These are phyloP conservation scores for Hippocampus mohnikei DNA, from an alignment of 2,113 vertebrate genomes.

Conservation along the genomic window DNA sequence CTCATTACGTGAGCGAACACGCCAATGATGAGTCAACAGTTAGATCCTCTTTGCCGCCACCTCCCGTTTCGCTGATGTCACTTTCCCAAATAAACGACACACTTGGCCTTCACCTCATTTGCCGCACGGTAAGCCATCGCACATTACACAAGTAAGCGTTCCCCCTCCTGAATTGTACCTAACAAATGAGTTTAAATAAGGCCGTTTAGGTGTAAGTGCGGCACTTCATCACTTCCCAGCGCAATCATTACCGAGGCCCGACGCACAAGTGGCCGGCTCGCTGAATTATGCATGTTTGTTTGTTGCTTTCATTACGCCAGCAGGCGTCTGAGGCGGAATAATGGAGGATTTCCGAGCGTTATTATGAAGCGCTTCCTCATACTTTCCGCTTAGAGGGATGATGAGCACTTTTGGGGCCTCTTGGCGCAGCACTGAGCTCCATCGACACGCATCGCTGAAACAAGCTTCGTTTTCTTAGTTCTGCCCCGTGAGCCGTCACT, in stretches of 20 bases:
- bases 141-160: conserved; percentile 10
- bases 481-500: conserved; percentile 6
- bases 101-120: conserved; percentile 15
- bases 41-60: neutral
- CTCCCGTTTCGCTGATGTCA: conserved; percentile 34
- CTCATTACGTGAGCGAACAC: neutral
- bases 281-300: conserved; percentile 67
- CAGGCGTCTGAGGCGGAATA: conserved; percentile 54
- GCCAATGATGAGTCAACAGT: neutral
- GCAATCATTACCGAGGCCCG: conserved; percentile 54
- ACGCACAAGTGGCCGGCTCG: conserved; percentile 24
- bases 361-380: conserved; percentile 20
- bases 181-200: conserved; percentile 56
- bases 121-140: neutral
- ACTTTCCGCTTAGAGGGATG: conserved; percentile 22
- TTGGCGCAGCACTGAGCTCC: conserved; percentile 18
- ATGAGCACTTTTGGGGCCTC: conserved; percentile 34
- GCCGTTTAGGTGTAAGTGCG: conserved; percentile 46
- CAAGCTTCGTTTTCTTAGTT: conserved; percentile 15
- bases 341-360: conserved; percentile 41
- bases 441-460: conserved; percentile 20
- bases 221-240: conserved; percentile 50
- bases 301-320: conserved; percentile 57
- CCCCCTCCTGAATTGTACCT: conserved; percentile 30
- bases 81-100: conserved; percentile 27